These are phyloP conservation scores for Eulemur albifrons DNA, from an alignment of 2,797 vertebrate species.

Conservation along the genomic window DNA sequence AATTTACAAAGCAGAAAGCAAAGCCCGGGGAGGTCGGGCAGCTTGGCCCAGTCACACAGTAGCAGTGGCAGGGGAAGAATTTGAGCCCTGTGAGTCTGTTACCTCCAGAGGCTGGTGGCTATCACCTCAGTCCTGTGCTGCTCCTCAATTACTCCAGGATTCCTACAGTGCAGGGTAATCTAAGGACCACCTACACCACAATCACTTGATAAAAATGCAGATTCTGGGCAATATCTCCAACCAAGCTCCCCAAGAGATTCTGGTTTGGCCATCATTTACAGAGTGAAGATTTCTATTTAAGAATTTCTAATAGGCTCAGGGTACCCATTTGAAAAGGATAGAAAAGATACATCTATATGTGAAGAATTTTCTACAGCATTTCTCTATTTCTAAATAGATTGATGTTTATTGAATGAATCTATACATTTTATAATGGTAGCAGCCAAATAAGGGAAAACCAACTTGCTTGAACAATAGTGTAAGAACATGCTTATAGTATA, in stretches of 20 bases:
- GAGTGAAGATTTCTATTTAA: not conserved
- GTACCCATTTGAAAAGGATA: not conserved
- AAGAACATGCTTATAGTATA: not conserved
- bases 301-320: not conserved
- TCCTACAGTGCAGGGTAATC: not conserved
- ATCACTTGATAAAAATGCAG: not conserved
- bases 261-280: not conserved
- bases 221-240: not conserved
- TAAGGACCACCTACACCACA: not conserved
- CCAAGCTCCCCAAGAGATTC: not conserved
- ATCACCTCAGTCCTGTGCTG: not conserved
- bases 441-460: not conserved
- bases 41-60: not conserved
- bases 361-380: not conserved
- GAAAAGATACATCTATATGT: not conserved
- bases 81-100: not conserved
- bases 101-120: no score
- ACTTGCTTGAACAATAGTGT: not conserved
- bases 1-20: conserved; percentile 1
- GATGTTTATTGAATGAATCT: not conserved
- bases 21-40: not conserved
- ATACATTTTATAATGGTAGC: not conserved
- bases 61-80: not conserved
- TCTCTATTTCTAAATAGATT: not conserved
- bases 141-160: not conserved